These are phyloP conservation scores for Indri indri DNA, from an alignment of 2,113 vertebrate genomes.

Conservation along the genomic window DNA sequence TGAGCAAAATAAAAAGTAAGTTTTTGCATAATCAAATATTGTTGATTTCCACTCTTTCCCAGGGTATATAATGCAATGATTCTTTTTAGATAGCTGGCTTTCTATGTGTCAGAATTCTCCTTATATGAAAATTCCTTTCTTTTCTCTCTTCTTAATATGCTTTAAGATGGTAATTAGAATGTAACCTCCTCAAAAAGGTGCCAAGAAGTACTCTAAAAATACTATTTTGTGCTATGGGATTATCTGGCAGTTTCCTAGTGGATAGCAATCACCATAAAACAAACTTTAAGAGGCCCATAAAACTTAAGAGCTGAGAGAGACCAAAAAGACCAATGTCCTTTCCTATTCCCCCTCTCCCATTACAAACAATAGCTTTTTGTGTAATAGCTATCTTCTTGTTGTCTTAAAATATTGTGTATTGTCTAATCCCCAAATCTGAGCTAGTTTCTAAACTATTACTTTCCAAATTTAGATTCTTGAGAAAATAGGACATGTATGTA, in stretches of 20 bases:
- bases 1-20: background rate
- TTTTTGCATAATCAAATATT: slow-evolving; percentile 1
- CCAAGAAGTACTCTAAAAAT: slow-evolving; percentile 23
- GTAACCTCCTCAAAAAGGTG: background rate
- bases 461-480: slow-evolving; percentile 52
- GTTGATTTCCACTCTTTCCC: background rate
- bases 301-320: background rate
- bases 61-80: background rate
- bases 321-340: background rate
- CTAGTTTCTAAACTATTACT: slow-evolving; percentile 47
- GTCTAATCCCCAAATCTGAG: background rate
- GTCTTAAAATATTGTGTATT: slow-evolving; percentile 41
- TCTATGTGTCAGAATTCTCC: background rate
- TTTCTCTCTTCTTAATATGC: background rate
- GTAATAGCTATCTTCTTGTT: background rate
- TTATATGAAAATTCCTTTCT: background rate
- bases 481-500: slow-evolving; percentile 16
- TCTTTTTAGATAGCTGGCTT: background rate
- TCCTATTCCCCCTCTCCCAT: no score
- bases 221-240: background rate
- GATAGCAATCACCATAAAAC: background rate
- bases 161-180: slow-evolving; percentile 23
- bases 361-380: background rate
- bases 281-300: background rate
- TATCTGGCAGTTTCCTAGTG: background rate